A percentile compares a stretch with the other conserved stretches of the same genome.
These are phyloP conservation scores for Heliconius aoede DNA, from an alignment of 2,888 invertebrate species.

Conservation along the genomic window DNA sequence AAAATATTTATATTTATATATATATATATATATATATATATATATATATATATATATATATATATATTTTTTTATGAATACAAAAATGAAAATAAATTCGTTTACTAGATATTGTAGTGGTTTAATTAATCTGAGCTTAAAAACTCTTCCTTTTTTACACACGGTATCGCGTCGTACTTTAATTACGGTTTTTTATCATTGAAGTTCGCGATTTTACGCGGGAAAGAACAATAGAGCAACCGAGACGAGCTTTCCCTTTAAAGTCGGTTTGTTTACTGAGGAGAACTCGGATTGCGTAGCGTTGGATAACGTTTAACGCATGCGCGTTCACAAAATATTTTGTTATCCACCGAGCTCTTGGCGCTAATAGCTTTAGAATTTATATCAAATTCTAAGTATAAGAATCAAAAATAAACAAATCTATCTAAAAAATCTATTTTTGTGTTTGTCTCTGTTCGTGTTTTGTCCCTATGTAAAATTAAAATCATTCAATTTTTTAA, in stretches of 20 bases:
- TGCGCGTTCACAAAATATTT: slow-evolving; percentile 54
- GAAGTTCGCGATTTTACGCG: slow-evolving; percentile 38
- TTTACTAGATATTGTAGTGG: neutral
- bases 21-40: neutral
- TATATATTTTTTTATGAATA: neutral
- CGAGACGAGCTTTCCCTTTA: slow-evolving; percentile 29
- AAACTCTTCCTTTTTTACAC: slow-evolving; percentile 5
- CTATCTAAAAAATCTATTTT: too few relatives aligned
- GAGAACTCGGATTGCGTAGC: slow-evolving; percentile 24
- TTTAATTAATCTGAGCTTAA: slow-evolving; percentile 14
- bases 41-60: neutral
- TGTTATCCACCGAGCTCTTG: slow-evolving; percentile 32
- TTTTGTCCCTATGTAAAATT: too few relatives aligned
- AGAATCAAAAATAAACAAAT: too few relatives aligned
- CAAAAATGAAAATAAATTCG: neutral
- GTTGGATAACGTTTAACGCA: slow-evolving; percentile 28
- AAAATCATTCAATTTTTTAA: too few relatives aligned
- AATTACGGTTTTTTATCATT: slow-evolving; percentile 22
- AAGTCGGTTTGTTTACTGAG: slow-evolving; percentile 40
- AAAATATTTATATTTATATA: too few relatives aligned
- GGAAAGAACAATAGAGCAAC: slow-evolving; percentile 28
- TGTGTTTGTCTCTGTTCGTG: too few relatives aligned
- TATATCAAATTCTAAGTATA: neutral
- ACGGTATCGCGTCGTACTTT: neutral
- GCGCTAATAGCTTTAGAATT: neutral